Evolutionary conservation across 2,113 vertebrate genomes (phyloP), one percentile per base, ranked within the genome.

Genomic region (Ahaetulla prasina): DNA sequence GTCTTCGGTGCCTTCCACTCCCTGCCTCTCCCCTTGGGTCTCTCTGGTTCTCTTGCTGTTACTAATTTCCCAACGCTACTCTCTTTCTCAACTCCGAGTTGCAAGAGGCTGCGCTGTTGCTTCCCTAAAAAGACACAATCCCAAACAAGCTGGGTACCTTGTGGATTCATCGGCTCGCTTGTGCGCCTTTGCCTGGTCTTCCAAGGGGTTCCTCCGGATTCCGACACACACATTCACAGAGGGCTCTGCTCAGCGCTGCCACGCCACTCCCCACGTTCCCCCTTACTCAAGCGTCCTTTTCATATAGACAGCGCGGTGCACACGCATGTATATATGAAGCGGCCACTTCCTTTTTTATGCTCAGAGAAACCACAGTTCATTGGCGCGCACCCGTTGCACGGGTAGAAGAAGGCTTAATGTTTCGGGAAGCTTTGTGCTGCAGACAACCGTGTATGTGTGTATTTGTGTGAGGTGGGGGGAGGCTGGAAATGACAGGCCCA

Each of bases 271-370:
- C 30, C 2, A 20, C 1, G 3, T 2, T 23, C 23, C 23, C 12
- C 7, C 30, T 45, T 6, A 4, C 20, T 47, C 9, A n/a, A 27
- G 7, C 30, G n/a, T 30, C 39, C 39, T 18, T 7, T 7, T 53
- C 3, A 12, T 23, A 23, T 1, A n/a, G 53, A 53, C 3, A 9
- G 35, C 23, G 30, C 23, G 0, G 50, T 16, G 8, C 25, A 27
- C 5, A 9, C 2, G 49, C 22, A 49, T n/a, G 14, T 91, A 23
- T 49, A 18, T 39, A 22, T 60, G 88, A 25, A 84, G 80, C 25
- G 80, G 30, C 74, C 6, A 86, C 88, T 92, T 92, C 92, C 92
- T 90, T 84, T 89, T 89, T 92, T 92, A 35, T 63, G 14, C 50
- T 90, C 45, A 30, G 45, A 63, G 88, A 89, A 92, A 86, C 74